These are phyloP conservation scores for Odontesthes bonariensis DNA, from an alignment of 2,113 vertebrate genomes.

Conservation along the genomic window DNA sequence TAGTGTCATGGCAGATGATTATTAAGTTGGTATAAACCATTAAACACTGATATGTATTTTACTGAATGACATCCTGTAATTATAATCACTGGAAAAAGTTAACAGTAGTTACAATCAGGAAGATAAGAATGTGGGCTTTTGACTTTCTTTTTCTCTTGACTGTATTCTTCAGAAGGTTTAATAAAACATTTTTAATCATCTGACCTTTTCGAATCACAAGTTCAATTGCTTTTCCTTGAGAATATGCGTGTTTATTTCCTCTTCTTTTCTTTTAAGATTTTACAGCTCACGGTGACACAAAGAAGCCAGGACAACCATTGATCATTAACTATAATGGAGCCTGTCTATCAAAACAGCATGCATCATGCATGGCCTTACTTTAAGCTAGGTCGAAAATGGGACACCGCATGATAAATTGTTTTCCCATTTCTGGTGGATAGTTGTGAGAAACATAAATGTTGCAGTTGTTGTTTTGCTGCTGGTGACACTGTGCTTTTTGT, in stretches of 20 bases:
- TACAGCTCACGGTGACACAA: neutral
- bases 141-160: neutral
- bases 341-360: neutral
- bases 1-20: too few relatives aligned
- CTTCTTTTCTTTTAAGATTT: neutral
- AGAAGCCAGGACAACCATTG: neutral
- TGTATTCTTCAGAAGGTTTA: neutral
- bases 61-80: too few relatives aligned
- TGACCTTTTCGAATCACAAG: neutral
- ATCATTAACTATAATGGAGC: neutral
- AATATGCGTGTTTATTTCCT: neutral
- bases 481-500: neutral
- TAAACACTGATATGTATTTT: too few relatives aligned
- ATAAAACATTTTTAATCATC: neutral
- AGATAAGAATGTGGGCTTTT: neutral
- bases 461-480: conserved; percentile 34
- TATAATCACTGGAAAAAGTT: too few relatives aligned
- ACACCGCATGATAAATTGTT: conserved; percentile 7
- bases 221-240: neutral
- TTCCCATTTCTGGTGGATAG: conserved; percentile 2
- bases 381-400: neutral
- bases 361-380: neutral
- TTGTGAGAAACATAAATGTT: conserved; percentile 12
- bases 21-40: too few relatives aligned
- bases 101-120: too few relatives aligned